Conservation (phyloP, 2,888 invertebrate species). For the Theretra japonica region DNA sequence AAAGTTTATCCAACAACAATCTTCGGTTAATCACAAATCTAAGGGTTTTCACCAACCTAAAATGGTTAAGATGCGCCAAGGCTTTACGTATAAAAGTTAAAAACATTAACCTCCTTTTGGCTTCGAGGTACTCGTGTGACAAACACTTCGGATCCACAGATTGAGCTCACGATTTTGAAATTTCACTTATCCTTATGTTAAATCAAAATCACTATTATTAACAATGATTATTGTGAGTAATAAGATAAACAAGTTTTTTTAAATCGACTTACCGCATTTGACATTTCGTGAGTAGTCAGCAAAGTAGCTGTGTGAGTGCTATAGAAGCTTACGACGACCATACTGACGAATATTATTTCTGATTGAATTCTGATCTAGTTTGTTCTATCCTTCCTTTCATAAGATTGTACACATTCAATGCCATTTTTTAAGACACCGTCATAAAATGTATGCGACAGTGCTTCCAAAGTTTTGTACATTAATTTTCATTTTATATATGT, state of each 20-base stretch:
- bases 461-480: slow-evolving; percentile 16
- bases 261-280: slow-evolving; percentile 4
- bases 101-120: not conserved
- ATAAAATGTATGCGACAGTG: slow-evolving; percentile 19
- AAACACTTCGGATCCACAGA: not conserved
- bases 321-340: not conserved
- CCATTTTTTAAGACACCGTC: slow-evolving; percentile 16
- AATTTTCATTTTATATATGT: slow-evolving; percentile 2
- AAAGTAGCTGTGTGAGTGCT: not conserved
- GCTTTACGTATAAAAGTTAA: not conserved
- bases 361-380: slow-evolving; percentile 10
- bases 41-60: not conserved
- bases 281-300: not conserved
- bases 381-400: slow-evolving; percentile 11
- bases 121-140: not conserved
- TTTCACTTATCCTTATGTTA: not conserved
- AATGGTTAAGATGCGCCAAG: not conserved
- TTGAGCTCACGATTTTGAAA: not conserved
- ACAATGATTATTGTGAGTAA: not conserved
- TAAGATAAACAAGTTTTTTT: not conserved
- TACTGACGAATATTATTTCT: slow-evolving; percentile 1
- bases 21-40: not conserved
- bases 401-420: not conserved
- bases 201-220: not conserved
- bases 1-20: not conserved